Conservation (phyloP, 2,888 invertebrate species). For the Boloria euphrosyne region DNA sequence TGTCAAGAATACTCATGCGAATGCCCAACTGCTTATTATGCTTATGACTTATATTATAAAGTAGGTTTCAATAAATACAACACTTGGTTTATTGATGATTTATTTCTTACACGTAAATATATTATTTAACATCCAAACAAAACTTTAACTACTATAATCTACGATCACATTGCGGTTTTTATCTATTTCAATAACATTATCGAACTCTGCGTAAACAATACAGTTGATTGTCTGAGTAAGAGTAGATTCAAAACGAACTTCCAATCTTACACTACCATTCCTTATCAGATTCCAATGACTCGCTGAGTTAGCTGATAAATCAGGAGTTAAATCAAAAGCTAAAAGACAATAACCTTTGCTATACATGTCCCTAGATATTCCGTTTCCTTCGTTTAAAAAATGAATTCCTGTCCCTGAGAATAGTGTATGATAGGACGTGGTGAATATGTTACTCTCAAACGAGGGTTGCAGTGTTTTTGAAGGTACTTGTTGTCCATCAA, state of each 20-base stretch:
- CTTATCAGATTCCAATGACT: slow-evolving; percentile 43
- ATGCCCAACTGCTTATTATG: too few species aligned
- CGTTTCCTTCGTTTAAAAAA: slow-evolving; percentile 44
- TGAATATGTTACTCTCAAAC: slow-evolving; percentile 26
- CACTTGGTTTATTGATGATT: too few species aligned
- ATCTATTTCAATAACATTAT: slow-evolving; percentile 43
- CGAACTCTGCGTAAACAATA: slow-evolving; percentile 43
- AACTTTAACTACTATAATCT: too few species aligned
- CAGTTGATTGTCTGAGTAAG: slow-evolving; percentile 41
- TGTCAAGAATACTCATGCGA: too few species aligned
- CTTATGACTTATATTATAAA: too few species aligned
- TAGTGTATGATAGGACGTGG: slow-evolving; percentile 36
- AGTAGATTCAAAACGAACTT: slow-evolving; percentile 42
- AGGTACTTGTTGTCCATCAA: slow-evolving; percentile 34
- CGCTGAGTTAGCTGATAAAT: slow-evolving; percentile 38
- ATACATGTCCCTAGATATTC: slow-evolving; percentile 41
- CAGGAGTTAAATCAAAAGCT: slow-evolving; percentile 44
- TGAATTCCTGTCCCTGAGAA: slow-evolving; percentile 44
- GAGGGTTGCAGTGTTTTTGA: slow-evolving; percentile 36
- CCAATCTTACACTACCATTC: slow-evolving; percentile 41
- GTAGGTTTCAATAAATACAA: too few species aligned
- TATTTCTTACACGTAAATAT: too few species aligned
- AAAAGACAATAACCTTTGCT: slow-evolving; percentile 41
- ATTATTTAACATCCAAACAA: too few species aligned
- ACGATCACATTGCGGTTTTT: slow-evolving; percentile 14